phyloP scores from a whole-genome alignment of 2,113 vertebrate species.

The Azemiops feae region DNA sequence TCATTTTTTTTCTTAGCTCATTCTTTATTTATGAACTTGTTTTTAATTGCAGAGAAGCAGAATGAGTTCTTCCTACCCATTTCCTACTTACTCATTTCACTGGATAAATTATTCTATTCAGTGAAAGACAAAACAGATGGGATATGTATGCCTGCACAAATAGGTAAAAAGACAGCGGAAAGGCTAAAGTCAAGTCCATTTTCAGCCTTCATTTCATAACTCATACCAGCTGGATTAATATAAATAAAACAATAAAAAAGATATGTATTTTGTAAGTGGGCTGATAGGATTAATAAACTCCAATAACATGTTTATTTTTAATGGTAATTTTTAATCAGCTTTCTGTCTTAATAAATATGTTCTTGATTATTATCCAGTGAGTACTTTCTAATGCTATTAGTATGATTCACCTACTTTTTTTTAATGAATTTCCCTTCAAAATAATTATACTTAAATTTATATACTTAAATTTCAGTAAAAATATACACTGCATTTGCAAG shows the following conservation, averaged over 20 bases:
- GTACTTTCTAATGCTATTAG: background rate
- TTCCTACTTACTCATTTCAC: background rate
- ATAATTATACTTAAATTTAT: background rate
- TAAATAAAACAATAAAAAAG: background rate
- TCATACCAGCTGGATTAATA: background rate
- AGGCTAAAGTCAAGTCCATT: background rate
- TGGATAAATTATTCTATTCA: background rate
- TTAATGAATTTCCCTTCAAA: background rate
- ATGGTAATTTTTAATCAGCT: background rate
- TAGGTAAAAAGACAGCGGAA: background rate
- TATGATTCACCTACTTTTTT: background rate
- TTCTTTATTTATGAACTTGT: background rate
- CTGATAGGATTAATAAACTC: background rate
- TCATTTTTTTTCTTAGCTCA: background rate
- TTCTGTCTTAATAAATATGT: background rate
- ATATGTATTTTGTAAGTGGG: background rate
- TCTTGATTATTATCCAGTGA: background rate
- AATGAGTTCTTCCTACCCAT: background rate
- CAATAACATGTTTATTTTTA: background rate
- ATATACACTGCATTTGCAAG: background rate
- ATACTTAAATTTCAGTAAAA: background rate
- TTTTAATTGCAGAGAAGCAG: background rate
- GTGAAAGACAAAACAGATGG: background rate
- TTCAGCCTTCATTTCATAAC: background rate
- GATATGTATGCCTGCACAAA: background rate